These are phyloP conservation scores for Coboldia fuscipes DNA, from an alignment of 1,140 invertebrate genomes.

Conservation along the genomic window DNA sequence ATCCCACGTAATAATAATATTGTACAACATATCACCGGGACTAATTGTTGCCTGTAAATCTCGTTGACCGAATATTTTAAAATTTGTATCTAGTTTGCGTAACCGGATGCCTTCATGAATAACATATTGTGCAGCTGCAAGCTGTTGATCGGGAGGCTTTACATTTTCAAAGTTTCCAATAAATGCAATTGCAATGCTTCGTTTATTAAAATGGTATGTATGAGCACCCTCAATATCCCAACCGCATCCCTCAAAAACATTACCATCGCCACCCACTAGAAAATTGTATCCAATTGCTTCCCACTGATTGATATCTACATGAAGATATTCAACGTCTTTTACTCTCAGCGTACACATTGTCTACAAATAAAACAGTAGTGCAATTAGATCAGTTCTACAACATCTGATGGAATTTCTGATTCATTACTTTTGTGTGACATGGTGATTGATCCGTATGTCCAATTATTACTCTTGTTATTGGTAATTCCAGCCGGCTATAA, in stretches of 20 bases:
- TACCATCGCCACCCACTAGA: conserved; percentile 32
- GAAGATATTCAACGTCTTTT: no score
- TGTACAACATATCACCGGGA: conserved; percentile 31
- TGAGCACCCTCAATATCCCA: conserved; percentile 31
- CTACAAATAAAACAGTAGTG: no score
- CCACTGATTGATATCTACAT: no score
- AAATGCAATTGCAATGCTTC: conserved; percentile 30
- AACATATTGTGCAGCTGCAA: conserved; percentile 20
- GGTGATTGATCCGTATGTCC: no score
- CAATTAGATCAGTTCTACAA: no score
- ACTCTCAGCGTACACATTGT: no score
- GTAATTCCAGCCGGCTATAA: no score
- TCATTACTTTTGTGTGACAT: no score
- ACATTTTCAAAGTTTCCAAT: conserved; percentile 25
- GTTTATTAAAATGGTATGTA: conserved; percentile 30
- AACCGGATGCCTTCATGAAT: conserved; percentile 25
- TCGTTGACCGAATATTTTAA: conserved; percentile 30
- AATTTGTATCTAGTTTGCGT: conserved; percentile 25
- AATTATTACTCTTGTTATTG: no score
- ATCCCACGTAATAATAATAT: conserved; percentile 25
- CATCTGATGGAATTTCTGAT: no score
- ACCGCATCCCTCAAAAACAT: conserved; percentile 28
- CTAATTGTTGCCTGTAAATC: conserved; percentile 29
- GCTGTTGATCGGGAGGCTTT: not conserved
- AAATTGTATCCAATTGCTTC: conserved; percentile 40